Conservation (phyloP, 2,888 invertebrate genomes). For the Cantharis rustica region DNA sequence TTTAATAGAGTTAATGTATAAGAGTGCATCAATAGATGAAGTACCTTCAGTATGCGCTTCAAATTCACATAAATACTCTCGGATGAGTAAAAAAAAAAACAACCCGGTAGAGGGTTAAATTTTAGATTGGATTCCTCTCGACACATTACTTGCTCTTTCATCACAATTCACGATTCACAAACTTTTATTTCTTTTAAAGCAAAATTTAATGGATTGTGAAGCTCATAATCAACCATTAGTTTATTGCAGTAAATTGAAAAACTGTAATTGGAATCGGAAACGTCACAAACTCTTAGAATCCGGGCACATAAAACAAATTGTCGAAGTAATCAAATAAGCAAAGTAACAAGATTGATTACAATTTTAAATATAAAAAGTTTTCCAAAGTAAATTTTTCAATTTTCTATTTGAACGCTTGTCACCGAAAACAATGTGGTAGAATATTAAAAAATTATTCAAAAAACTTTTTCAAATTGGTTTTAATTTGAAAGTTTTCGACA, state of each 20-base stretch:
- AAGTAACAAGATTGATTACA: neutral
- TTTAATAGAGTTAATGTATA: neutral
- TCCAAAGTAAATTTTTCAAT: constrained; percentile 6
- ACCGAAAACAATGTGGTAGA: constrained; percentile 16
- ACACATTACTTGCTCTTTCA: neutral
- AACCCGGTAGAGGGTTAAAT: neutral
- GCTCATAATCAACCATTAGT: neutral
- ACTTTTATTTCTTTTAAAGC: neutral
- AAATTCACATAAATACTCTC: neutral
- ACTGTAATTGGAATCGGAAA: neutral
- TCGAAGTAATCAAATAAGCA: neutral
- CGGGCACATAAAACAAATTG: neutral
- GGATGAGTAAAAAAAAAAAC: neutral
- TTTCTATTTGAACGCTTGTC: constrained; percentile 22
- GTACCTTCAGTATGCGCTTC: neutral
- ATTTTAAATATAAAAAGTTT: neutral
- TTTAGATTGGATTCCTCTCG: neutral
- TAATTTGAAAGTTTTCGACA: constrained; percentile 30
- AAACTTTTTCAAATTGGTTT: constrained; percentile 22
- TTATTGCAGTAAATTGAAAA: neutral
- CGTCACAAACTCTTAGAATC: neutral
- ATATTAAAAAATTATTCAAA: constrained; percentile 28
- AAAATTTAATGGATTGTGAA: neutral
- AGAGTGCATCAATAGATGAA: neutral
- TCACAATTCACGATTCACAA: neutral